These are phyloP conservation scores for Halyomorpha halys DNA, from an alignment of 1,140 invertebrate species.

Conservation along the genomic window DNA sequence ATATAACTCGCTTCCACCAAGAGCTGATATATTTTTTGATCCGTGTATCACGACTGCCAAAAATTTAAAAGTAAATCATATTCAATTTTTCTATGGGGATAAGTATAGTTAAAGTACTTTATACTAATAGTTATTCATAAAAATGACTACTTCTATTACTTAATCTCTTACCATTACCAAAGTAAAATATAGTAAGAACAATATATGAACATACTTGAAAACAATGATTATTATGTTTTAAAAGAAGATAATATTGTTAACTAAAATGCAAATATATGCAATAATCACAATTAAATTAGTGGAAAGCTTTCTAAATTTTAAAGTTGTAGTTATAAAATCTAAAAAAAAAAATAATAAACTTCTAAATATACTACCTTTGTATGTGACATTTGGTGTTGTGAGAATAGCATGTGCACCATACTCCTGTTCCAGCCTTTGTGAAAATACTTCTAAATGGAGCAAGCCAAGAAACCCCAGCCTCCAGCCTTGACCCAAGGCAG, in stretches of 20 bases:
- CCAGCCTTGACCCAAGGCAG: constrained; percentile 89
- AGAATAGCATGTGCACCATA: constrained; percentile 78
- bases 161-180: too few species aligned
- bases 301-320: constrained; percentile 3
- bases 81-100: too few species aligned
- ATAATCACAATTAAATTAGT: background rate
- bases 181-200: background rate
- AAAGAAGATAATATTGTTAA: background rate
- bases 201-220: background rate
- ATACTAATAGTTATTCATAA: too few species aligned
- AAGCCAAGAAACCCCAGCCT: constrained; percentile 86
- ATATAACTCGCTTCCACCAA: constrained; percentile 53
- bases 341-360: background rate
- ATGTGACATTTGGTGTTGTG: constrained; percentile 89
- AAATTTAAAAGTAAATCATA: constrained; percentile 6
- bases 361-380: constrained; percentile 51
- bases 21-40: constrained; percentile 53
- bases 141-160: too few species aligned
- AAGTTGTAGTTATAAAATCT: too few species aligned
- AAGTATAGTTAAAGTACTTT: too few species aligned
- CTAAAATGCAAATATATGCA: background rate
- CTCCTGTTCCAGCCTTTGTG: constrained; percentile 87
- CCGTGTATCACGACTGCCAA: constrained; percentile 55
- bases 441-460: constrained; percentile 93
- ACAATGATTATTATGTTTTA: too few species aligned